Evolutionary conservation across 2,888 invertebrate species (phyloP).

Genomic region (Ochropleura plecta): DNA sequence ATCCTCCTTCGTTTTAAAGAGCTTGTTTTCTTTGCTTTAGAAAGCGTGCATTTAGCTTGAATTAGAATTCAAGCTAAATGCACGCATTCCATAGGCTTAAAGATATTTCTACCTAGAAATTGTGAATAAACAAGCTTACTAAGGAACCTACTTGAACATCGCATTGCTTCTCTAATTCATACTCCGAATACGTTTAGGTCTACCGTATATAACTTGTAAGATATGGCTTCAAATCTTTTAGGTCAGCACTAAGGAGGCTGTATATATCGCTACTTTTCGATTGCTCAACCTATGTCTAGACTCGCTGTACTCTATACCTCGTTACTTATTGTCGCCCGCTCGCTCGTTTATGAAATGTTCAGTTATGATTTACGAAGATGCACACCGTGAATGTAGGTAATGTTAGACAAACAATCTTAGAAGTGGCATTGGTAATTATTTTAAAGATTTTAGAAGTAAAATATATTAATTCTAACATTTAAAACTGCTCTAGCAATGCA

Average conservation of each 20-base stretch:
- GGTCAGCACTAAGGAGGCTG: slow-evolving; percentile 49
- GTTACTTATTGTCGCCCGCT: slow-evolving; percentile 56
- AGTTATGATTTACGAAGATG: slow-evolving; percentile 48
- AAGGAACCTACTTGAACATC: slow-evolving; percentile 2
- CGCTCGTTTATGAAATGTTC: slow-evolving; percentile 25
- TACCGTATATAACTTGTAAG: slow-evolving; percentile 8
- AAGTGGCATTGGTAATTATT: slow-evolving; percentile 12
- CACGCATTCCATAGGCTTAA: background rate
- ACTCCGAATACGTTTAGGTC: background rate
- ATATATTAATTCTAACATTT: background rate
- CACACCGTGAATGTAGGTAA: slow-evolving; percentile 11
- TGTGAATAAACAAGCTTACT: background rate
- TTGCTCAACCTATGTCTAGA: slow-evolving; percentile 60
- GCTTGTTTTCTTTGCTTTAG: background rate
- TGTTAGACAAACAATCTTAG: slow-evolving; percentile 12
- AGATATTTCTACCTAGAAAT: background rate
- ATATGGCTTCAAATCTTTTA: slow-evolving; percentile 39
- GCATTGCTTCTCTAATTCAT: slow-evolving; percentile 4
- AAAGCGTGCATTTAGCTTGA: no score
- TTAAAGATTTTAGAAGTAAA: slow-evolving; percentile 21
- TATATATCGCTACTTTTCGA: slow-evolving; percentile 39
- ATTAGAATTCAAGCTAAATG: background rate
- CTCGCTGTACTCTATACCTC: slow-evolving; percentile 27
- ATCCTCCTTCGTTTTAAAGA: background rate
- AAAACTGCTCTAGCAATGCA: slow-evolving; percentile 31